A percentile compares a stretch with the other conserved stretches of the same genome.
These are phyloP conservation scores for Okamejei kenojei DNA, from an alignment of 2,797 vertebrate species.

Conservation along the genomic window DNA sequence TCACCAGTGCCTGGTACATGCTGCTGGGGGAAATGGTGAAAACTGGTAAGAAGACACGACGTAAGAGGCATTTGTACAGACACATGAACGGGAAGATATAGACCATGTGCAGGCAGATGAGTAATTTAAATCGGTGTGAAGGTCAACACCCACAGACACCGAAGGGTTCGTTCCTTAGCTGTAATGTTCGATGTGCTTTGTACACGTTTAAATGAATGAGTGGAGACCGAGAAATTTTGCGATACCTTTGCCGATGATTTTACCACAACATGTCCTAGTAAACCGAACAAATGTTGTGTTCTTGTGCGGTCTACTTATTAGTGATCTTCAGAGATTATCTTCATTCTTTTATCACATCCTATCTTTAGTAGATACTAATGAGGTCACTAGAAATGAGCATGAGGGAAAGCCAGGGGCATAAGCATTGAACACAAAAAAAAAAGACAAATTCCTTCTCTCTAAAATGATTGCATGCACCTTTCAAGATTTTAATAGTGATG, in stretches of 20 bases:
- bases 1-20: no score
- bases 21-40: no score
- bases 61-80: no score
- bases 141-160: no score
- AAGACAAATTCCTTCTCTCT: neutral
- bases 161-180: no score
- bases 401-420: neutral
- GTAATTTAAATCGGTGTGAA: no score
- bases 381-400: neutral
- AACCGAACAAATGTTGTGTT: neutral
- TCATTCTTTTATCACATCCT: neutral
- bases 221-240: neutral
- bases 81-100: no score
- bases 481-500: conserved; percentile 12
- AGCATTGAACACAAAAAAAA: neutral
- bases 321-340: neutral
- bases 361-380: neutral
- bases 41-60: no score
- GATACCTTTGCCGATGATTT: neutral
- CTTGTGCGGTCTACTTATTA: neutral
- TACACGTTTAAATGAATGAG: neutral
- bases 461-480: neutral
- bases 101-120: no score
- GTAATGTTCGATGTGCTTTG: neutral
- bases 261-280: neutral